phyloP scores from a whole-genome alignment of 2,888 invertebrate species.

The Abrostola triplasia region DNA sequence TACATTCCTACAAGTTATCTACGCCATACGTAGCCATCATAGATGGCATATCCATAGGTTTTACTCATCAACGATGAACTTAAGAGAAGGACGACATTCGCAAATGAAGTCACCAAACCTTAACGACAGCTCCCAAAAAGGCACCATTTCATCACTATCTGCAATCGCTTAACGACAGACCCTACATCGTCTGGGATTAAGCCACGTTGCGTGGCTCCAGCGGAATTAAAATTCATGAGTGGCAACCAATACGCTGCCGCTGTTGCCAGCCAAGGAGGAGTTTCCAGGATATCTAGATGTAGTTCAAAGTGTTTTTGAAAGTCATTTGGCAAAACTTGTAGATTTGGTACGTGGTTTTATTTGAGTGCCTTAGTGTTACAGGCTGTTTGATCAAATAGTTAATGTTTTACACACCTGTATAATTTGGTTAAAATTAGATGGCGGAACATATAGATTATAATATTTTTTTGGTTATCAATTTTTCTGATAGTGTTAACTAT shows the following conservation, averaged over 20 bases:
- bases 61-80: neutral
- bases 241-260: constrained; percentile 49
- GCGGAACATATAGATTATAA: neutral
- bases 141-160: constrained; percentile 41
- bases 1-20: too few relatives aligned
- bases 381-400: neutral
- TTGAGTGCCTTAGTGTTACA: neutral
- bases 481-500: too few relatives aligned
- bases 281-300: constrained; percentile 27
- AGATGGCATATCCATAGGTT: too few relatives aligned
- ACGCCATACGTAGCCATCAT: too few relatives aligned
- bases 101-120: constrained; percentile 24
- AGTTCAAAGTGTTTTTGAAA: constrained; percentile 23
- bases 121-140: constrained; percentile 13
- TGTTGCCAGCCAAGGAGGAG: constrained; percentile 29
- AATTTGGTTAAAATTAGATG: neutral
- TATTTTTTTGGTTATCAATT: neutral
- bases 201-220: constrained; percentile 52
- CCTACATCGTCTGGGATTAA: constrained; percentile 55
- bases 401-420: neutral
- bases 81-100: constrained; percentile 6
- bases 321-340: constrained; percentile 16
- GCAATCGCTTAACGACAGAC: constrained; percentile 41
- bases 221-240: constrained; percentile 72
- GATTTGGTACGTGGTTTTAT: constrained; percentile 31